phyloP scores from a whole-genome alignment of 2,888 invertebrate genomes.

The Heterodera filipjevi region DNA sequence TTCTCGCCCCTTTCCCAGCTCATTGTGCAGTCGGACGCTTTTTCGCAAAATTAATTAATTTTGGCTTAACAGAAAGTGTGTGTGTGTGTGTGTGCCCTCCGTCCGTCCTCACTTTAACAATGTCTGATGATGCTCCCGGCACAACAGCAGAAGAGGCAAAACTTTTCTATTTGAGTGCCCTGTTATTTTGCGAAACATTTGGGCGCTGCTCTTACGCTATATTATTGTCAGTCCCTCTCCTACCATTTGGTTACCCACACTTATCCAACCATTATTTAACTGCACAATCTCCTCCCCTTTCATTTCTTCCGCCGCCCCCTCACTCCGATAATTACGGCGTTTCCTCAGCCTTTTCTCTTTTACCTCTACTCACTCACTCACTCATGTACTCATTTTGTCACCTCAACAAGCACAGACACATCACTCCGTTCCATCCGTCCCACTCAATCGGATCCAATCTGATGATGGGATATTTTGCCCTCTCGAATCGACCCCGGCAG shows the following conservation, averaged over 20 bases:
- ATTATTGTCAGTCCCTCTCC: background rate
- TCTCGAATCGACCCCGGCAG: conserved; percentile 3
- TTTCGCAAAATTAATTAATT: conserved; percentile 19
- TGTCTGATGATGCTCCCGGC: background rate
- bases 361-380: background rate
- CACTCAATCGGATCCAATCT: background rate
- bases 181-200: background rate
- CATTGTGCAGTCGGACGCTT: background rate
- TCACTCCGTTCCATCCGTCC: background rate
- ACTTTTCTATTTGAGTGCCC: background rate
- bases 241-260: background rate
- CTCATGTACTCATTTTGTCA: background rate
- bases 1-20: background rate
- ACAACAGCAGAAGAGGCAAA: background rate
- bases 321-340: background rate
- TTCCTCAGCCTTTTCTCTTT: background rate
- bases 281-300: background rate
- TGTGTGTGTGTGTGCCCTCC: background rate
- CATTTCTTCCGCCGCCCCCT: background rate
- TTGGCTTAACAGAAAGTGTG: background rate
- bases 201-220: background rate
- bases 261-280: background rate
- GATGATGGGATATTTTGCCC: background rate
- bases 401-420: background rate
- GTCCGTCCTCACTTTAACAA: background rate